Evolutionary conservation across 2,888 invertebrate genomes (phyloP).

Genomic region (Parasteatoda lunata): DNA sequence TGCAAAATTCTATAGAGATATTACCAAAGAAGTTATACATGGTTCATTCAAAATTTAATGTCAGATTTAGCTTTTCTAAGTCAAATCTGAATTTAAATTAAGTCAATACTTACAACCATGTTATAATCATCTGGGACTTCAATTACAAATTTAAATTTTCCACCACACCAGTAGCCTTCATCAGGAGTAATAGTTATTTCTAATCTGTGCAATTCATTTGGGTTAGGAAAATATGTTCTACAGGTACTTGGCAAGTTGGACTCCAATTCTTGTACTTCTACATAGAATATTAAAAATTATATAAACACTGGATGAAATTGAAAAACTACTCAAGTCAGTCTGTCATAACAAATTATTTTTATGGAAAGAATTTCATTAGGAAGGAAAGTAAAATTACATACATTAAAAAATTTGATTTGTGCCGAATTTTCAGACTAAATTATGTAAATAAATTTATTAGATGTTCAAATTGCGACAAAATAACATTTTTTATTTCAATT

Average conservation of each 20-base stretch:
- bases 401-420: too few species aligned
- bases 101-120: constrained; percentile 84
- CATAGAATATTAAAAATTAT: too few species aligned
- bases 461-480: too few species aligned
- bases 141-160: constrained; percentile 89
- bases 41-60: not conserved
- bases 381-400: too few species aligned
- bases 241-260: constrained; percentile 69
- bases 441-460: too few species aligned
- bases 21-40: not conserved
- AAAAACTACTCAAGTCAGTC: too few species aligned
- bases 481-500: too few species aligned
- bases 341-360: too few species aligned
- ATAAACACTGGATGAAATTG: too few species aligned
- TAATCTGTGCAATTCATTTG: constrained; percentile 87
- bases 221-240: constrained; percentile 85
- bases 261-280: constrained; percentile 70
- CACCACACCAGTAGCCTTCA: constrained; percentile 92
- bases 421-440: too few species aligned
- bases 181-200: constrained; percentile 85
- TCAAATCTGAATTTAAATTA: not conserved
- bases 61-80: not conserved
- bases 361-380: too few species aligned
- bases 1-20: not conserved
- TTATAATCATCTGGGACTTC: constrained; percentile 95